phyloP scores from a whole-genome alignment of 2,888 invertebrate species.

The Sepioteuthis lessoniana region DNA sequence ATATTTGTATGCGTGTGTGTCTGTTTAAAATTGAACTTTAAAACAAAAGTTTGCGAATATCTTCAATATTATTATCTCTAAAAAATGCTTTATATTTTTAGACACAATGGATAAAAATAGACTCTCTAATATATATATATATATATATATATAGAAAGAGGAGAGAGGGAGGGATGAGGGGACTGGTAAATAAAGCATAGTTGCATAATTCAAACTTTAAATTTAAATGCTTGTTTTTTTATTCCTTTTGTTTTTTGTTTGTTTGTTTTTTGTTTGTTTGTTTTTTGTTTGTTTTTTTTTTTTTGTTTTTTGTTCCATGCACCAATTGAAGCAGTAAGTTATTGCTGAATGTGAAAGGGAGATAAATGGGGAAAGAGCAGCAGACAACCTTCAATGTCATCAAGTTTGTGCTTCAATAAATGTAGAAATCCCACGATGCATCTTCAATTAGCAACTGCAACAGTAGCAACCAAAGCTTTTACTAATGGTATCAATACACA shows the following conservation, averaged over 20 bases:
- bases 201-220: neutral
- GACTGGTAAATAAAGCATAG: neutral
- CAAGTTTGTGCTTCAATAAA: neutral
- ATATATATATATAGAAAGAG: too few relatives aligned
- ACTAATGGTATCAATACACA: neutral
- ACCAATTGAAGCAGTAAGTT: neutral
- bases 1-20: too few relatives aligned
- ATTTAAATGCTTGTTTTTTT: neutral
- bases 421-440: neutral
- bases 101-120: too few relatives aligned
- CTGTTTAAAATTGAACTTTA: too few relatives aligned
- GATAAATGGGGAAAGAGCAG: neutral
- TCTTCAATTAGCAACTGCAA: neutral
- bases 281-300: neutral
- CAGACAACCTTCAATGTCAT: conserved; percentile 4
- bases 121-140: too few relatives aligned
- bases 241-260: neutral
- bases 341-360: neutral
- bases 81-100: too few relatives aligned
- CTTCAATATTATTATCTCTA: too few relatives aligned
- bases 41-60: too few relatives aligned
- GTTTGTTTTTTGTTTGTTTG: too few relatives aligned
- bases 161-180: neutral
- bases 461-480: neutral
- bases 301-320: neutral